These are phyloP conservation scores for Papilio polytes DNA, from an alignment of 1,140 invertebrate genomes.

Conservation along the genomic window DNA sequence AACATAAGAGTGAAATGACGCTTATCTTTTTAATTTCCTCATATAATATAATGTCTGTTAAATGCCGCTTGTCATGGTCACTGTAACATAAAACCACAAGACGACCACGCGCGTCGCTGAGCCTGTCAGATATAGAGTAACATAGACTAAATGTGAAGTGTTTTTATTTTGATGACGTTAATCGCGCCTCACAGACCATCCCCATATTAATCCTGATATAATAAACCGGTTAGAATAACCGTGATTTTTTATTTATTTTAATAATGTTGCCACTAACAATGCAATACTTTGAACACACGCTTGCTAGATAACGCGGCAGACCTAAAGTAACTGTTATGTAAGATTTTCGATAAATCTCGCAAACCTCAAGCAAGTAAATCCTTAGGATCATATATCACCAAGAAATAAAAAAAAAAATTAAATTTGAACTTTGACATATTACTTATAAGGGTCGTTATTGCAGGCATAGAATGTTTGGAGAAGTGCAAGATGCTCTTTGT, in stretches of 20 bases:
- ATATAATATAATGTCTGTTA: neutral
- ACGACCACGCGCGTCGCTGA: neutral
- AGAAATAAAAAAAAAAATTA: neutral
- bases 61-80: neutral
- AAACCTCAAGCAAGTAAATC: neutral
- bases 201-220: neutral
- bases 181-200: conserved; percentile 14
- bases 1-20: too few relatives aligned
- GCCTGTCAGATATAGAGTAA: conserved; percentile 20
- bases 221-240: neutral
- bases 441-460: neutral
- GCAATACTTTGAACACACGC: neutral
- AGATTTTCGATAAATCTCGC: neutral
- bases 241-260: neutral
- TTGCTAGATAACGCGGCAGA: neutral
- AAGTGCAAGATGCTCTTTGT: conserved; percentile 48
- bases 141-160: conserved; percentile 31
- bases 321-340: neutral
- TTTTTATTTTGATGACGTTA: conserved; percentile 17
- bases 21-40: neutral
- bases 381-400: neutral
- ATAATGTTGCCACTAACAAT: neutral
- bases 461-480: conserved; percentile 24
- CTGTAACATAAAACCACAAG: neutral
- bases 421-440: neutral